phyloP scores from a whole-genome alignment of 1,140 invertebrate genomes.

The Tetranychus urticae region DNA sequence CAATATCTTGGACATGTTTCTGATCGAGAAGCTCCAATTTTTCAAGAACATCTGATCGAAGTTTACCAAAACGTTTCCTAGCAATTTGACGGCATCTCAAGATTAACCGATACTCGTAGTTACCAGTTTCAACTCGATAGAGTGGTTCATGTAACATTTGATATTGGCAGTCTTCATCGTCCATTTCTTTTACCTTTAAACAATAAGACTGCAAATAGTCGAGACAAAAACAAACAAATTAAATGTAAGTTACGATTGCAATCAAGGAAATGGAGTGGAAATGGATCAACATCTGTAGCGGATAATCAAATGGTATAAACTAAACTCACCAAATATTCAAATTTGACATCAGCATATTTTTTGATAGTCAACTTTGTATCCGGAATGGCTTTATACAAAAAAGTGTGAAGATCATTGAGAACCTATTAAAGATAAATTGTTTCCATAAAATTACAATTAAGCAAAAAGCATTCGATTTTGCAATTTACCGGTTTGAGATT shows the following conservation, averaged over 20 bases:
- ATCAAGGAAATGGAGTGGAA: background rate
- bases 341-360: constrained; percentile 92
- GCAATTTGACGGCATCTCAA: constrained; percentile 85
- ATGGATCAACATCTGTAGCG: too few species aligned
- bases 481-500: constrained; percentile 58
- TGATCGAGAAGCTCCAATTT: constrained; percentile 91
- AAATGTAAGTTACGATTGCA: constrained; percentile 21
- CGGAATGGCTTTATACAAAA: constrained; percentile 86
- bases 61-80: constrained; percentile 59
- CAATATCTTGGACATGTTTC: constrained; percentile 87
- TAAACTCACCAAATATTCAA: constrained; percentile 73
- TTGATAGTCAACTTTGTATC: constrained; percentile 90
- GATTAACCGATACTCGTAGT: constrained; percentile 88
- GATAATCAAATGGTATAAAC: too few species aligned
- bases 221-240: constrained; percentile 16
- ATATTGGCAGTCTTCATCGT: constrained; percentile 90
- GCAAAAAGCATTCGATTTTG: background rate
- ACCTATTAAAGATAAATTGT: constrained; percentile 29
- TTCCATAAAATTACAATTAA: too few species aligned
- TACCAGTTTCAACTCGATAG: constrained; percentile 91
- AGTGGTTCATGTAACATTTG: constrained; percentile 75
- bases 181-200: constrained; percentile 80
- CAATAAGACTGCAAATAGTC: constrained; percentile 48
- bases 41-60: constrained; percentile 78
- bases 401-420: constrained; percentile 75